Evolutionary conservation across 2,113 vertebrate species (phyloP).

Genomic region (Chlorodrepanis virens): DNA sequence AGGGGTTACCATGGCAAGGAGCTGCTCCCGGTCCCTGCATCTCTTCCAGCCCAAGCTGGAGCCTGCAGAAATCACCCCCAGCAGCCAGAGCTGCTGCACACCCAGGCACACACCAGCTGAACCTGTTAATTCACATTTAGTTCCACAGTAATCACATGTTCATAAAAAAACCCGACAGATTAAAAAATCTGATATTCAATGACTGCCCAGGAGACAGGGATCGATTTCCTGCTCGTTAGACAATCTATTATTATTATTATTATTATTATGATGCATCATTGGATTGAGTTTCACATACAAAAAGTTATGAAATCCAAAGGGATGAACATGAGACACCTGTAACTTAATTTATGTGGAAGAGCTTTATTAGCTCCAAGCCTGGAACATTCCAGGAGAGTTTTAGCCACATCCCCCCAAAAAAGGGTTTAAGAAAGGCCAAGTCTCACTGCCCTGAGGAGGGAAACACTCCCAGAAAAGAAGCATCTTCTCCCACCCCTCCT

Average conservation of each 20-base stretch:
- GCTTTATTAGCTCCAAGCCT: conserved; percentile 18
- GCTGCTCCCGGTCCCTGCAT: not conserved
- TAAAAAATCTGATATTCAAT: not conserved
- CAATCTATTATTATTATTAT: not conserved
- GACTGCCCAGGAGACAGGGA: not conserved
- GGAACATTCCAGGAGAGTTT: conserved; percentile 14
- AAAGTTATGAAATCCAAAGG: not conserved
- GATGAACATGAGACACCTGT: not conserved
- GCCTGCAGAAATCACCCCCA: not conserved
- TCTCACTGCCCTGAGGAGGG: not conserved
- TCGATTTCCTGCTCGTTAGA: not conserved
- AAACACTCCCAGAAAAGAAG: not conserved
- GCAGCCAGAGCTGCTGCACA: not conserved
- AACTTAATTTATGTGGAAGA: not conserved
- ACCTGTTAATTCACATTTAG: not conserved
- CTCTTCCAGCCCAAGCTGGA: not conserved
- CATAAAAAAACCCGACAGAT: not conserved
- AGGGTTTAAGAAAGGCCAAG: rapidly evolving
- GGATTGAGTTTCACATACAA: conserved; percentile 24
- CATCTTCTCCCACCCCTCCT: not conserved
- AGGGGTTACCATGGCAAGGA: not conserved
- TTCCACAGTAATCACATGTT: not conserved
- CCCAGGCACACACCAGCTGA: not conserved
- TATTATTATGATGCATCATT: not conserved
- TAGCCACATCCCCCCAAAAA: not conserved